A percentile compares a stretch with the other conserved stretches of the same genome.
These are phyloP conservation scores for Eupithecia dodoneata DNA, from an alignment of 2,888 invertebrate genomes.

Conservation along the genomic window DNA sequence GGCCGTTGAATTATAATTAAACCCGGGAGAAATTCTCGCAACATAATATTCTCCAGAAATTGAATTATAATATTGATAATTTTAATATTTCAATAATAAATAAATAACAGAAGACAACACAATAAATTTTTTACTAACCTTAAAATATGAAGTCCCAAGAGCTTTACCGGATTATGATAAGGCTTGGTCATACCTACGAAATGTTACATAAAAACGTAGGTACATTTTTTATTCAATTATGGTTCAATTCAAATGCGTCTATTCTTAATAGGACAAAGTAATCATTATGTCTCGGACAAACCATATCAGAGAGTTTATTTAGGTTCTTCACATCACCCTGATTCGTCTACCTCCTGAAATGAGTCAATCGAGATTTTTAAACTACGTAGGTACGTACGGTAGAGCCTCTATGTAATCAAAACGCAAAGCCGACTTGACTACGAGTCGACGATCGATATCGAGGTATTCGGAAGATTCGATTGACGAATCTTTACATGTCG, in stretches of 20 bases:
- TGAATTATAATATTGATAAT: too few species aligned
- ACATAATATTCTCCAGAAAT: too few species aligned
- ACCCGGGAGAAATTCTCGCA: too few species aligned
- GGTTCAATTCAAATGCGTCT: not conserved
- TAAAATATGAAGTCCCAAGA: constrained; percentile 2
- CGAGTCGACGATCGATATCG: not conserved
- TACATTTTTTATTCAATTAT: constrained; percentile 5
- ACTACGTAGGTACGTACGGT: not conserved
- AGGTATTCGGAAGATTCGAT: not conserved
- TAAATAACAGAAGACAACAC: not conserved
- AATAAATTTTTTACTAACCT: not conserved
- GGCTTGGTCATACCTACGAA: not conserved
- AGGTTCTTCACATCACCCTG: not conserved
- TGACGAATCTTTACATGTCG: not conserved
- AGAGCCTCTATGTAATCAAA: not conserved
- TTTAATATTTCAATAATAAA: too few species aligned
- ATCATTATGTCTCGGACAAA: not conserved
- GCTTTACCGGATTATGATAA: not conserved
- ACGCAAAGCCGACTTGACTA: not conserved
- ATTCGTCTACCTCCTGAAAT: not conserved
- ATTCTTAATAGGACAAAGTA: not conserved
- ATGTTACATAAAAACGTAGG: not conserved
- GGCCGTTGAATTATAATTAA: too few species aligned
- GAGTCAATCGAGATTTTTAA: not conserved
- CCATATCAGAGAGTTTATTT: not conserved